Base-by-base conservation (phyloP, 2,888 invertebrate genomes). In the Sesamia inferens region DNA sequence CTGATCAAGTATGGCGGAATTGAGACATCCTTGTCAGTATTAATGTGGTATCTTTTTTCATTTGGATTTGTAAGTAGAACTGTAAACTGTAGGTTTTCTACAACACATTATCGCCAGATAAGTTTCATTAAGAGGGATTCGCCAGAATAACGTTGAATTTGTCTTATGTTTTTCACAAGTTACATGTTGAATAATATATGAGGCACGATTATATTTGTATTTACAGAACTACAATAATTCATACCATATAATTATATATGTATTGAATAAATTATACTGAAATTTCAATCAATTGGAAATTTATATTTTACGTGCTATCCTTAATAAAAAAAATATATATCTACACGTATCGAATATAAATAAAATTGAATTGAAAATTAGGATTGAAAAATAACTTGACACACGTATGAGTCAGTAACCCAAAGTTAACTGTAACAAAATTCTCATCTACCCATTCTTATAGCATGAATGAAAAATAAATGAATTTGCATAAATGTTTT, bases 401-500 rank as follows among this genome's bases (percentile, higher is more conserved):
- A 74, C 51, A 71, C 66, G 61, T 48, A 68, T 11, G 71, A 80
- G 88, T 84, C 84, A 85, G 66, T 82, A 83, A 88, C 88, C 81
- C 55, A 65, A 65, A 73, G 64, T 68, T 80, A 87, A 82, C 82
- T 68, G 78, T 81, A 84, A 83, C 57, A 68, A 67, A 75, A 74
- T 76, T 66, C 75, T 67, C 67, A 81, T 68, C 74, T 66, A 73
- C 70, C 76, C 79, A 85, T 83, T 84, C 83, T 85, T 85, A 76
- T 68, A 65, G 75, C 83, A 84, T 84, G 86, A 88, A 88, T 85
- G 80, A 77, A 79, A 79, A 76, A 81, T 82, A 74, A 80, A 76
- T 66, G 63, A 81, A 83, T 83, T 82, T 83, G 71, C 80, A 72
- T 69, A 71, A 70, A 78, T 77, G 68, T 75, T 84, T 81, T 73